Conservation (phyloP, 2,888 invertebrate species). For the Lasius fuliginosus region DNA sequence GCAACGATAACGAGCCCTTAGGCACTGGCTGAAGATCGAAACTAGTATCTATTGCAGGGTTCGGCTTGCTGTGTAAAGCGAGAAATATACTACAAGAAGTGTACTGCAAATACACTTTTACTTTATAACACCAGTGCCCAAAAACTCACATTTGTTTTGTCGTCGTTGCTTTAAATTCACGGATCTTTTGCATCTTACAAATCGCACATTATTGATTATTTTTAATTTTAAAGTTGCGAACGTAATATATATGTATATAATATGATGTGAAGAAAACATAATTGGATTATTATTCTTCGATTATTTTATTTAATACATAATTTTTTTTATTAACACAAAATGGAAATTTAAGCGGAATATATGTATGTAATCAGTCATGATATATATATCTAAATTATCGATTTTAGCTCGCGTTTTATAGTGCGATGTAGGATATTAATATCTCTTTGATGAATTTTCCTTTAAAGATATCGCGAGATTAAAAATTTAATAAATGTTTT, state of each 20-base stretch:
- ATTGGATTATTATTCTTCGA: background rate
- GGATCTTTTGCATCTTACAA: background rate
- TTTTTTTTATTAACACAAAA: background rate
- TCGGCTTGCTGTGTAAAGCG: too few species aligned
- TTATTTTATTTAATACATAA: background rate
- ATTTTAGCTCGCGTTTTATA: background rate
- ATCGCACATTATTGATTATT: background rate
- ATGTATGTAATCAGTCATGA: background rate
- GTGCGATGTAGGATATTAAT: constrained; percentile 12
- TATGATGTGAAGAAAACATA: background rate
- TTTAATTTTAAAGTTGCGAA: background rate
- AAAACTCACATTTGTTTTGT: too few species aligned
- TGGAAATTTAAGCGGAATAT: background rate
- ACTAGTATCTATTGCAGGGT: too few species aligned
- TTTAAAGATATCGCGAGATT: background rate
- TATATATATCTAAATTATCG: background rate
- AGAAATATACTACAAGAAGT: too few species aligned
- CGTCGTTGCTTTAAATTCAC: too few species aligned
- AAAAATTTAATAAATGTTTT: constrained; percentile 29
- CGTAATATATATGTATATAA: background rate
- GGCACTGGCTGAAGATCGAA: too few species aligned
- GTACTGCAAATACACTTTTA: too few species aligned
- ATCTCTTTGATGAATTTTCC: constrained; percentile 13
- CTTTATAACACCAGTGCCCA: too few species aligned
- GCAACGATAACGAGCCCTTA: too few species aligned